A percentile compares a stretch with the other conserved stretches of the same genome.
Evolutionary conservation across 2,797 vertebrate genomes (phyloP).

Genomic region (Rhinella marina): DNA sequence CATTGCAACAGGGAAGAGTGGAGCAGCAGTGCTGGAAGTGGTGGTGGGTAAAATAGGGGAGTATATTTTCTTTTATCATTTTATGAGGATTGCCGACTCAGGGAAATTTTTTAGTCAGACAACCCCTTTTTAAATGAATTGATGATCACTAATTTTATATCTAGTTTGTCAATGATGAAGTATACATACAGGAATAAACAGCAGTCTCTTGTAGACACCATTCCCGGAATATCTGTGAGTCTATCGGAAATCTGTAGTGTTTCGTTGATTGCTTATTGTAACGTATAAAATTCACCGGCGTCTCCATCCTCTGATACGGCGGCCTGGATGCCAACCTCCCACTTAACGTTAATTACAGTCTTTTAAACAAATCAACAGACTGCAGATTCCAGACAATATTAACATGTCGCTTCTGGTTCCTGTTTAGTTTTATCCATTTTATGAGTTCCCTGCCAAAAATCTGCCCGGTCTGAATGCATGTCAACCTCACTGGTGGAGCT

Average conservation of each 20-base stretch:
- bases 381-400: conserved; percentile 21
- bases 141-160: not conserved
- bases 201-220: not conserved
- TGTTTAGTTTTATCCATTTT: not conserved
- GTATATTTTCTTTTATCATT: no score
- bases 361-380: conserved; percentile 34
- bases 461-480: not conserved
- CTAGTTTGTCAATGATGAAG: not conserved
- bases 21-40: no score
- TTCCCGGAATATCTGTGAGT: not conserved
- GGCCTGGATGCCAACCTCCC: conserved; percentile 4
- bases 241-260: not conserved
- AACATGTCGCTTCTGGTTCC: conserved; percentile 10
- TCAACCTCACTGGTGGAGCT: not conserved
- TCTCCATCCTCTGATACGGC: not conserved
- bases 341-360: conserved; percentile 12
- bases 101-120: no score
- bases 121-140: no score
- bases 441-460: not conserved
- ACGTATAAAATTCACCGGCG: not conserved
- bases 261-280: not conserved
- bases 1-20: no score
- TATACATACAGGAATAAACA: not conserved
- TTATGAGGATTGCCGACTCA: no score
- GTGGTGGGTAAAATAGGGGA: no score